phyloP scores from a whole-genome alignment of 2,888 invertebrate species.

The Pristionchus entomophagus region DNA sequence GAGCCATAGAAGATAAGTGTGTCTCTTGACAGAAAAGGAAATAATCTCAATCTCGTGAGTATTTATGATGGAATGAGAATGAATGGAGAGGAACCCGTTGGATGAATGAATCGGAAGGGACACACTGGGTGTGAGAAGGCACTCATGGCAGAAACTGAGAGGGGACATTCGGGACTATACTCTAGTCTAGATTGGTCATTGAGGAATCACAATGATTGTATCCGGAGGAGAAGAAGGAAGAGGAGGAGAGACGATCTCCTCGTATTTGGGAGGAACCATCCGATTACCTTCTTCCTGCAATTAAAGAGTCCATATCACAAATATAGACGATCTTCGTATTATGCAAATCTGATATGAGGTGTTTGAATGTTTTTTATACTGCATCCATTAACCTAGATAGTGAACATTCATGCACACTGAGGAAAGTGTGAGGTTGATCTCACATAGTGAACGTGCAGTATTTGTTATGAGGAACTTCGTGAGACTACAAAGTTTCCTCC shows the following conservation, averaged over 20 bases:
- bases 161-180: not conserved
- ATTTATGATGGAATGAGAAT: constrained; percentile 29
- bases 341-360: too few relatives aligned
- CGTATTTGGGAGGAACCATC: constrained; percentile 45
- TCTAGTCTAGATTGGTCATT: constrained; percentile 20
- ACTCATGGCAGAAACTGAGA: constrained; percentile 19
- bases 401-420: too few relatives aligned
- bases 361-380: too few relatives aligned
- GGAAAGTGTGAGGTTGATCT: too few relatives aligned
- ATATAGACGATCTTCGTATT: not conserved
- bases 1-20: not conserved
- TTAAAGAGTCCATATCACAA: not conserved
- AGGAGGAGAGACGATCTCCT: constrained; percentile 28
- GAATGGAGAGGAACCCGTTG: not conserved
- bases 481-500: too few relatives aligned
- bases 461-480: too few relatives aligned
- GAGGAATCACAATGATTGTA: not conserved
- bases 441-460: too few relatives aligned
- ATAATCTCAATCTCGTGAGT: not conserved
- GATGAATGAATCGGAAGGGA: constrained; percentile 6
- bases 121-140: constrained; percentile 40
- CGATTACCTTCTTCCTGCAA: constrained; percentile 31
- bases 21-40: not conserved
- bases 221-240: not conserved
- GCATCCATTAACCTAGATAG: too few relatives aligned